These are phyloP conservation scores for Centropristis striata DNA, from an alignment of 2,113 vertebrate species.

Conservation along the genomic window DNA sequence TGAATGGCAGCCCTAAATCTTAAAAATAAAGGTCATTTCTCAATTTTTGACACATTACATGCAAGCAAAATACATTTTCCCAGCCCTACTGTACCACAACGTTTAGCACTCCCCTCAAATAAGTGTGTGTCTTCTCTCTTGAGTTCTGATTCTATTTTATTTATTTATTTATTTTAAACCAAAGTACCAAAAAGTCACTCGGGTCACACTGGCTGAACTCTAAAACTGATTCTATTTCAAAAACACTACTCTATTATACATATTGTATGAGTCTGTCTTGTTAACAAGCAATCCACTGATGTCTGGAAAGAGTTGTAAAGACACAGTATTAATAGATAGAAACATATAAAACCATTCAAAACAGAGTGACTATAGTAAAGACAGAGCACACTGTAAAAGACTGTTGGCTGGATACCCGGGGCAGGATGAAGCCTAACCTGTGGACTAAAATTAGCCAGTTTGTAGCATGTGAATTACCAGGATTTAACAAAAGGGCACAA, in stretches of 20 bases:
- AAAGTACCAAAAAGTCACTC: conserved; percentile 69
- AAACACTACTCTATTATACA: conserved; percentile 65
- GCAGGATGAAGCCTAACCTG: conserved; percentile 48
- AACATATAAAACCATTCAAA: conserved; percentile 82
- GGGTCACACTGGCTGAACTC: conserved; percentile 54
- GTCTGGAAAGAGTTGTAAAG: conserved; percentile 64
- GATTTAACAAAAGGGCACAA: conserved; percentile 25
- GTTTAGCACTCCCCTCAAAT: background rate
- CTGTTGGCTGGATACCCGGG: conserved; percentile 56
- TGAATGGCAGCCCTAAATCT: no score
- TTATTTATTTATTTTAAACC: conserved; percentile 30
- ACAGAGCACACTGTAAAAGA: conserved; percentile 69
- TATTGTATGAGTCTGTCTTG: conserved; percentile 55
- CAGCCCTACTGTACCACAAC: background rate
- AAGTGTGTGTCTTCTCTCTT: conserved; percentile 26
- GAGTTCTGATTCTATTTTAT: conserved; percentile 59
- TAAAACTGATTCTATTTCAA: conserved; percentile 69
- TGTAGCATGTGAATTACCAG: conserved; percentile 5
- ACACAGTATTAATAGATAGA: conserved; percentile 79
- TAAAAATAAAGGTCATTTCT: background rate
- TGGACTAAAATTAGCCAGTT: conserved; percentile 20
- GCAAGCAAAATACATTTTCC: background rate
- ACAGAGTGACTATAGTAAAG: conserved; percentile 66
- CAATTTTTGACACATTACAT: background rate
- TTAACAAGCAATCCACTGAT: conserved; percentile 67